Evolutionary conservation across 2,113 vertebrate genomes (phyloP), one percentile per base, ranked within the genome.

Genomic region (Thalassoma bifasciatum): DNA sequence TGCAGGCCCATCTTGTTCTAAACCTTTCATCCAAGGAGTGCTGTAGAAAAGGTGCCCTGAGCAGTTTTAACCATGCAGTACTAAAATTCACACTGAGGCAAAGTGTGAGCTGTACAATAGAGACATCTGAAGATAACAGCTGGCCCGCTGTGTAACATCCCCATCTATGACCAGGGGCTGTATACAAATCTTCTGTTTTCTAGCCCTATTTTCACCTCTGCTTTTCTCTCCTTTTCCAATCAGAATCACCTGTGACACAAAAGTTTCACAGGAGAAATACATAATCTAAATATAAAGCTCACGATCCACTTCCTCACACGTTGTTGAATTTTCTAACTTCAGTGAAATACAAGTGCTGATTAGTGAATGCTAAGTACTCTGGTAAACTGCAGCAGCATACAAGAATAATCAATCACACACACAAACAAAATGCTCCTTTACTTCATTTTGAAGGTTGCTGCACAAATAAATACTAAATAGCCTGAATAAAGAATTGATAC

Each of bases 11-110:
- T 49, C 67, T 82, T 70, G 26, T 81, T 79, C 76, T 58, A 44
- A 74, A 81, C 62, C 79, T 90, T 91, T 91, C 77, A 89, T 90
- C 81, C 73, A 49, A 78, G 53, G 67, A 85, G 66, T 77, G 63
- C 40, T 46, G 59, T 24, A 47, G 49, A 84, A 82, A 64, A 74
- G 37, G 42, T 3, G 72, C 86, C 77, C 50, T 53, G 56, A 81
- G 90, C 81, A 1, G 38, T 80, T 83, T 79, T 21, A 83, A 66
- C 59, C 66, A 64, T 10, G 76, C 64, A 79, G 51, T 52, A 65
- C 23, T 19, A 56, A 56, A 77, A 76, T 65, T 74, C 64, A 66
- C 77, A 56, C 63, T 37, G 59, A 66, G 11, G 77, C 56, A 42
- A 57, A 64, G 46, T 79, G 58, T 0, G 1, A n/a, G 9, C 21